Percentiles rank a stretch among this genome's conserved stretches.
Conservation (phyloP, 2,888 invertebrate species). For the Tillus elongatus region DNA sequence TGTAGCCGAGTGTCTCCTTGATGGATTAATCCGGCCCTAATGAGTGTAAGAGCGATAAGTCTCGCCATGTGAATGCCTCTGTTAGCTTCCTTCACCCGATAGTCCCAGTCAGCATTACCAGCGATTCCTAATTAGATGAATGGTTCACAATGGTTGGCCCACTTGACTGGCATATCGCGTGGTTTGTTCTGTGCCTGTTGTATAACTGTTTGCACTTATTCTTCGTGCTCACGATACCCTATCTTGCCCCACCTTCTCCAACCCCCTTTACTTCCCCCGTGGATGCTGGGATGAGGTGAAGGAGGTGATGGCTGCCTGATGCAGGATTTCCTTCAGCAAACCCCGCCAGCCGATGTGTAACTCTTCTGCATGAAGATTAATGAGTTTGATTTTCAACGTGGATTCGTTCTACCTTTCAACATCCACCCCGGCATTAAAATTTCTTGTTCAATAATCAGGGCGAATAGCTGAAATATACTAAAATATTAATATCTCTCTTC, state of each 20-base stretch:
- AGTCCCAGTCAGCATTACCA: slow-evolving; percentile 35
- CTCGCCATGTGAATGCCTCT: slow-evolving; percentile 42
- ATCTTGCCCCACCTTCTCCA: neutral
- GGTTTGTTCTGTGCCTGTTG: slow-evolving; percentile 37
- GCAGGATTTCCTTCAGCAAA: too few relatives aligned
- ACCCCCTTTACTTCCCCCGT: slow-evolving; percentile 2
- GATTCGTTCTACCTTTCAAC: too few relatives aligned
- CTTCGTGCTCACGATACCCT: too few relatives aligned
- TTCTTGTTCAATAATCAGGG: too few relatives aligned
- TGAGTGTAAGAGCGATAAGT: slow-evolving; percentile 45
- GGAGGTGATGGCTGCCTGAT: too few relatives aligned
- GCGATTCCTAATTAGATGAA: slow-evolving; percentile 44
- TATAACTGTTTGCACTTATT: slow-evolving; percentile 38
- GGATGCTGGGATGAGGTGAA: too few relatives aligned
- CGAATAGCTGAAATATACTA: too few relatives aligned
- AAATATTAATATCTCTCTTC: too few relatives aligned
- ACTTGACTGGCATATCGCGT: slow-evolving; percentile 40
- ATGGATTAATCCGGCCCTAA: slow-evolving; percentile 44
- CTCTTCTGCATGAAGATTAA: slow-evolving; percentile 32
- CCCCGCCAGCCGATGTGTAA: too few relatives aligned
- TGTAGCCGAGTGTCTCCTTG: too few relatives aligned
- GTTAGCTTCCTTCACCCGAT: too few relatives aligned
- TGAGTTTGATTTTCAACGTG: slow-evolving; percentile 27
- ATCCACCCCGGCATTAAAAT: too few relatives aligned
- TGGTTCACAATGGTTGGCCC: slow-evolving; percentile 38